A percentile compares a stretch with the other conserved stretches of the same genome.
Evolutionary conservation across 2,113 vertebrate species (phyloP).

Genomic region (Malurus melanocephalus): DNA sequence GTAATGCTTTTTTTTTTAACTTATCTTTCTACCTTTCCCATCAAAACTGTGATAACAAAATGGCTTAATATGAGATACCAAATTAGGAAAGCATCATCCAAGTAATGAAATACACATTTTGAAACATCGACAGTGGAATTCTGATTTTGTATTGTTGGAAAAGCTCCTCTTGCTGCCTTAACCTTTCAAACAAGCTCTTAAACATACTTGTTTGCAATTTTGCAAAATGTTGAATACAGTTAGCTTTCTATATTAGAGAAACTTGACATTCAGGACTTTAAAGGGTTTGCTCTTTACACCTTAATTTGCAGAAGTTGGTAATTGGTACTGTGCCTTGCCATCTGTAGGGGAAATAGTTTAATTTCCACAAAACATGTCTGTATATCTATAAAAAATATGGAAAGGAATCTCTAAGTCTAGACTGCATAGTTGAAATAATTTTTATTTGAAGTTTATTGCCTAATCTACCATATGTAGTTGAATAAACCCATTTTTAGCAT

Average conservation of each 20-base stretch:
- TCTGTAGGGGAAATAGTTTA: constrained; percentile 8
- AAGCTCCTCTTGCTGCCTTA: not conserved
- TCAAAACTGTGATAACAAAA: not conserved
- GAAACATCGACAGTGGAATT: not conserved
- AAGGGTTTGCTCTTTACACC: constrained; percentile 17
- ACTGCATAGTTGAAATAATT: not conserved
- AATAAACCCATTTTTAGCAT: constrained; percentile 7
- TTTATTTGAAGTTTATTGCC: not conserved
- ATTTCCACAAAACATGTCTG: not conserved
- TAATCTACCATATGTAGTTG: not conserved
- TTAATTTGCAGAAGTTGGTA: not conserved
- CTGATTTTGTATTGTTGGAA: not conserved
- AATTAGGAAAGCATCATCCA: not conserved
- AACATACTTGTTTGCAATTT: not conserved
- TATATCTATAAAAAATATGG: not conserved
- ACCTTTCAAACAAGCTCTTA: not conserved
- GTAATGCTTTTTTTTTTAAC: constrained; percentile 2
- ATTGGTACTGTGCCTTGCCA: not conserved
- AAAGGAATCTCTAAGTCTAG: not conserved
- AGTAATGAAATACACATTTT: not conserved
- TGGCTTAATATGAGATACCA: not conserved
- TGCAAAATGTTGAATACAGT: not conserved
- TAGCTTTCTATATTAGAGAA: constrained; percentile 6
- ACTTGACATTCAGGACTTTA: not conserved
- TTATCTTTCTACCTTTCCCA: not conserved